phyloP scores from a whole-genome alignment of 2,888 invertebrate genomes.

The Drosophila anceps region DNA sequence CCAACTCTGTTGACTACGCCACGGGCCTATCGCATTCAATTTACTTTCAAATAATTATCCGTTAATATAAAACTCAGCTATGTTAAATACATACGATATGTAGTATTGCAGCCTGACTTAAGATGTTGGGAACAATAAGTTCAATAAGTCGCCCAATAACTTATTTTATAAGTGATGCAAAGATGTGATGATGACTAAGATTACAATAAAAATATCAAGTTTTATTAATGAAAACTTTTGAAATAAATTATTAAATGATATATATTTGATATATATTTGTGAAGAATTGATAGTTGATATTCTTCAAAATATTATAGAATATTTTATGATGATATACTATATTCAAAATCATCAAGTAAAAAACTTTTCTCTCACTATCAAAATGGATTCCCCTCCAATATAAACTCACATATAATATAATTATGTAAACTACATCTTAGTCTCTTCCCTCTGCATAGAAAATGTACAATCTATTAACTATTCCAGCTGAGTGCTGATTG shows the following conservation, averaged over 20 bases:
- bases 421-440: neutral
- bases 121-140: too few relatives aligned
- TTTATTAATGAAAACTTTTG: too few relatives aligned
- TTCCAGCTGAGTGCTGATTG: conserved; percentile 48
- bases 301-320: neutral
- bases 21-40: neutral
- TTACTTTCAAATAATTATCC: neutral
- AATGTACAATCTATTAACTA: conserved; percentile 7
- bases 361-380: neutral
- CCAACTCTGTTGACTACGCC: conserved; percentile 4
- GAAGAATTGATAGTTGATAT: too few relatives aligned
- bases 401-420: conserved; percentile 1
- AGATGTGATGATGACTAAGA: too few relatives aligned
- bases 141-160: too few relatives aligned
- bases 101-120: too few relatives aligned
- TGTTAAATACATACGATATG: too few relatives aligned
- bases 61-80: neutral
- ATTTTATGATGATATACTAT: neutral
- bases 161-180: too few relatives aligned
- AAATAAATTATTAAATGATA: too few relatives aligned
- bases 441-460: conserved; percentile 1
- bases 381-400: neutral
- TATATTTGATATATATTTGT: neutral
- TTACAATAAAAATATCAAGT: too few relatives aligned
- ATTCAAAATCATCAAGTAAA: neutral